A percentile compares a stretch with the other conserved stretches of the same genome.
Evolutionary conservation across 2,888 invertebrate species (phyloP).

Genomic region (Aphrophora alni): DNA sequence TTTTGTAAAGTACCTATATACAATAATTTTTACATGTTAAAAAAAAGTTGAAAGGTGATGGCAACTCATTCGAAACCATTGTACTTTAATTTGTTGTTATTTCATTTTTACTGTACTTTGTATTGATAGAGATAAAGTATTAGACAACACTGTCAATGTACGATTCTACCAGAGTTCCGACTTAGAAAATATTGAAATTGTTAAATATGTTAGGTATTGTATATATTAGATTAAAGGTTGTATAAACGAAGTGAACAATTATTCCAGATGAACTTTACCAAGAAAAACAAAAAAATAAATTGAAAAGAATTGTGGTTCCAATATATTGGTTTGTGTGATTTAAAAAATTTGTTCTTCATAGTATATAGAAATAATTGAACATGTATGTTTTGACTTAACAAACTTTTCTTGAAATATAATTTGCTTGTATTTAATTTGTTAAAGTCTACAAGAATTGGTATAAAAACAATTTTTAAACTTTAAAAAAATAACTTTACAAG

Average conservation of each 20-base stretch:
- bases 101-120: constrained; percentile 1
- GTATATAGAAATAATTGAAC: no score
- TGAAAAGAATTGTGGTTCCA: no score
- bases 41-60: not conserved
- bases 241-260: not conserved
- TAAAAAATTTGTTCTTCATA: no score
- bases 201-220: not conserved
- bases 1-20: not conserved
- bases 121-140: not conserved
- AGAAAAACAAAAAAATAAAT: no score
- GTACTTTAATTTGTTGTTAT: not conserved
- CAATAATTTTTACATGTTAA: not conserved
- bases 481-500: no score
- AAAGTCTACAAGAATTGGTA: no score
- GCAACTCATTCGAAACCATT: not conserved
- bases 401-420: no score
- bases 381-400: no score
- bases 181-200: not conserved
- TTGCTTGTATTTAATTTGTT: no score
- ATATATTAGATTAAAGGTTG: not conserved
- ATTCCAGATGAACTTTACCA: no score
- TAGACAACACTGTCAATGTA: not conserved
- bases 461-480: no score
- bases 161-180: not conserved
- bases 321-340: no score